A percentile compares a stretch with the other conserved stretches of the same genome.
phyloP scores from a whole-genome alignment of 35 echinoderm and acorn worm species.

The Apostichopus japonicus region DNA sequence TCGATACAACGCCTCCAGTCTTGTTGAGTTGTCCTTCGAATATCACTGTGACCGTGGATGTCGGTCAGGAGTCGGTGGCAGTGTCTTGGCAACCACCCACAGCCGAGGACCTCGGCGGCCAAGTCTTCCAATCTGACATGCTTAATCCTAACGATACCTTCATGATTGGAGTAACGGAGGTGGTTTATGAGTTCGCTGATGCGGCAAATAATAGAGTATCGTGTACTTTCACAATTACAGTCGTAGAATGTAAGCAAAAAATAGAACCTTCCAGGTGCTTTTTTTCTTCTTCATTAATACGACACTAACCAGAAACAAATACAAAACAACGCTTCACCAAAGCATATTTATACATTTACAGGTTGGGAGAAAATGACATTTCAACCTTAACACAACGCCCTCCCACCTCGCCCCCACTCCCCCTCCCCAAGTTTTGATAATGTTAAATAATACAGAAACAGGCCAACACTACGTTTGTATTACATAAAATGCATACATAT shows the following conservation, averaged over 20 bases:
- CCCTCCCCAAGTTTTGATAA: no score
- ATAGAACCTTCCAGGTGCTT: no score
- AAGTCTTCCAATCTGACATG: slow-evolving; percentile 24
- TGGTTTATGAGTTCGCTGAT: not conserved
- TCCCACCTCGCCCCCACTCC: no score
- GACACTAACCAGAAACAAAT: no score
- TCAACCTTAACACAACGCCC: no score
- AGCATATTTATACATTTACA: no score
- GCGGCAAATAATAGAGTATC: not conserved
- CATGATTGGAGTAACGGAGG: slow-evolving; percentile 12
- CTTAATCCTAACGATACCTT: slow-evolving; percentile 29
- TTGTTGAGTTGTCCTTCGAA: slow-evolving; percentile 45
- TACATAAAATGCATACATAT: no score
- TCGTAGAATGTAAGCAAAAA: not conserved
- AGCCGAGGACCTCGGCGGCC: slow-evolving; percentile 58
- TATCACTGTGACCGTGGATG: slow-evolving; percentile 9
- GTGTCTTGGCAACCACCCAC: slow-evolving; percentile 63
- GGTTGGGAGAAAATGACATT: no score
- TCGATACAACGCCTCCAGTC: slow-evolving; percentile 43
- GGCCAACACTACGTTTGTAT: no score
- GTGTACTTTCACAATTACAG: not conserved
- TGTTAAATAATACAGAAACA: no score
- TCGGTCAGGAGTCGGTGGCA: slow-evolving; percentile 24
- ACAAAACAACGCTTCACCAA: no score
- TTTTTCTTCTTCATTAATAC: no score